Conservation (phyloP, 1,140 invertebrate genomes). For the Maniola jurtina region DNA sequence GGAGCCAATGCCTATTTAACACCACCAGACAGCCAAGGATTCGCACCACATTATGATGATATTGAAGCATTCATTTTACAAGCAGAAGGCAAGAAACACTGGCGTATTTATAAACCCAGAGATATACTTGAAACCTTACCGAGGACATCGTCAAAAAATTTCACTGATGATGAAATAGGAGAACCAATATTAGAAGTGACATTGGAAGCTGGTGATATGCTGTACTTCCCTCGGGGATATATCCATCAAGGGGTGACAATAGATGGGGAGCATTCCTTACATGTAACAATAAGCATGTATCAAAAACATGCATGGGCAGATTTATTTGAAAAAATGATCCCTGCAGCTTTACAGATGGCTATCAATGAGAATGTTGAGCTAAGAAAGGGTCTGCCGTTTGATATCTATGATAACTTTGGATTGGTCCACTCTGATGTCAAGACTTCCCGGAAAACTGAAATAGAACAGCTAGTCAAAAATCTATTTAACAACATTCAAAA, state of each 20-base stretch:
- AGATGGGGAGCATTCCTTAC: slow-evolving; percentile 90
- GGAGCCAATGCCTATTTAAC: slow-evolving; percentile 97
- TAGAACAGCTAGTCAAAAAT: slow-evolving; percentile 81
- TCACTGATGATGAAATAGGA: slow-evolving; percentile 87
- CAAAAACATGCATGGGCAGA: slow-evolving; percentile 95
- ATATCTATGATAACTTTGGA: slow-evolving; percentile 88
- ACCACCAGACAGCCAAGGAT: slow-evolving; percentile 96
- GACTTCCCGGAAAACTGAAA: slow-evolving; percentile 74
- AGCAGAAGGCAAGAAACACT: slow-evolving; percentile 96
- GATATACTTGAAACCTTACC: slow-evolving; percentile 85
- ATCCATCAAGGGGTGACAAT: slow-evolving; percentile 94
- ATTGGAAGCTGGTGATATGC: slow-evolving; percentile 91
- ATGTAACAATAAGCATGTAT: slow-evolving; percentile 95
- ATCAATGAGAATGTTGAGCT: slow-evolving; percentile 85
- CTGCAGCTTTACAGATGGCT: slow-evolving; percentile 86
- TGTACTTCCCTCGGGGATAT: slow-evolving; percentile 95
- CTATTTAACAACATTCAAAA: slow-evolving; percentile 83
- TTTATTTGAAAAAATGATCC: slow-evolving; percentile 90
- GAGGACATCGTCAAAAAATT: slow-evolving; percentile 90
- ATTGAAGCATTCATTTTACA: slow-evolving; percentile 99
- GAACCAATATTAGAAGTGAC: slow-evolving; percentile 90
- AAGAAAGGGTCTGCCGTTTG: slow-evolving; percentile 88
- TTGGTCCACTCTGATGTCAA: slow-evolving; percentile 80
- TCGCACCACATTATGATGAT: slow-evolving; percentile 99
- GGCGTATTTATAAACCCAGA: slow-evolving; percentile 92